phyloP scores from a whole-genome alignment of 2,888 invertebrate genomes.

The Anorthoa munda region DNA sequence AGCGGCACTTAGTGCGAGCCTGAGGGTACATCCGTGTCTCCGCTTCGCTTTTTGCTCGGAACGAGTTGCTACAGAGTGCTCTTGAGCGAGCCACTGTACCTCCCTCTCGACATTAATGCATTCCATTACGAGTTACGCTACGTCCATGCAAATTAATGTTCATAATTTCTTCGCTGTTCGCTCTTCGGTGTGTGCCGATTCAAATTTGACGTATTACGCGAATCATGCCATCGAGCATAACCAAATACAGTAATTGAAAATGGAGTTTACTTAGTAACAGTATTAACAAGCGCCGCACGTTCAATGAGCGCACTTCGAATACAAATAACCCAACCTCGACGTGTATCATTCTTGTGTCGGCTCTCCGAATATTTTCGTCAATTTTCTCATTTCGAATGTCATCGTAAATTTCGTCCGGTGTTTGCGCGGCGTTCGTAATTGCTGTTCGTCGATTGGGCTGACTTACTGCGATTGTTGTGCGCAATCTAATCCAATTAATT shows the following conservation, averaged over 20 bases:
- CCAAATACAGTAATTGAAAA: slow-evolving; percentile 84
- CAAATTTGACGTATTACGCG: slow-evolving; percentile 70
- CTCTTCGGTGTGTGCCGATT: slow-evolving; percentile 67
- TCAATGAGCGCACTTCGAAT: slow-evolving; percentile 83
- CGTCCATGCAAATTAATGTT: slow-evolving; percentile 79
- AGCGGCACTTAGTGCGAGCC: slow-evolving; percentile 71
- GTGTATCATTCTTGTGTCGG: slow-evolving; percentile 78
- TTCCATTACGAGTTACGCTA: slow-evolving; percentile 81
- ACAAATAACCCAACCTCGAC: slow-evolving; percentile 80
- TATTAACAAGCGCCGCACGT: slow-evolving; percentile 84
- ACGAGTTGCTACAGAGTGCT: slow-evolving; percentile 76
- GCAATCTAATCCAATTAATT: slow-evolving; percentile 66
- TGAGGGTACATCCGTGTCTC: slow-evolving; percentile 73
- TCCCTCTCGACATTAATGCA: slow-evolving; percentile 80
- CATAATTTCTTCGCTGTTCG: slow-evolving; percentile 73
- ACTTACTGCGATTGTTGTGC: slow-evolving; percentile 62
- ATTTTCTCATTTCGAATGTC: slow-evolving; percentile 73
- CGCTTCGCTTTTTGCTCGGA: slow-evolving; percentile 76
- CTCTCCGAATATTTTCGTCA: slow-evolving; percentile 74
- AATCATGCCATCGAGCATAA: slow-evolving; percentile 75
- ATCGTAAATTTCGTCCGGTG: slow-evolving; percentile 67
- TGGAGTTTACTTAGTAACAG: slow-evolving; percentile 82
- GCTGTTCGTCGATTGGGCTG: slow-evolving; percentile 60
- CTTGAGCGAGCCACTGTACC: slow-evolving; percentile 71
- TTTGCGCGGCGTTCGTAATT: slow-evolving; percentile 52